These are phyloP conservation scores for Koerneria pararmatus DNA, from an alignment of 2,888 invertebrate species.

Conservation along the genomic window DNA sequence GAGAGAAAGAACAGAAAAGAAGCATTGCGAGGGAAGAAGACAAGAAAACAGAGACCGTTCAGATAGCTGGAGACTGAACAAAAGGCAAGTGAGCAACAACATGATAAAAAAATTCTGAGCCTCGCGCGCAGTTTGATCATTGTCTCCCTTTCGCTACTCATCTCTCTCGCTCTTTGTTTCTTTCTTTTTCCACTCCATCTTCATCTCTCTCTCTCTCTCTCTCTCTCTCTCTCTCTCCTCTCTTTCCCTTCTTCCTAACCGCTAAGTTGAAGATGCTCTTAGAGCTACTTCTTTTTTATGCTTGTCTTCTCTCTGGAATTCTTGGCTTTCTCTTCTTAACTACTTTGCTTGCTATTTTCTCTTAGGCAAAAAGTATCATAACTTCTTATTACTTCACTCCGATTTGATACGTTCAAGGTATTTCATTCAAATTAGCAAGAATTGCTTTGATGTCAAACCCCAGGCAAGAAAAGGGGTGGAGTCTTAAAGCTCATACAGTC, in stretches of 20 bases:
- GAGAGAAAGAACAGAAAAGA: background rate
- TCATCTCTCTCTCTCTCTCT: background rate
- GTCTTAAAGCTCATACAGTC: too few species aligned
- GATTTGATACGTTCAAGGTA: too few species aligned
- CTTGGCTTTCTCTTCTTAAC: background rate
- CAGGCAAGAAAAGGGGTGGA: too few species aligned
- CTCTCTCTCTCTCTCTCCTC: conserved; percentile 1
- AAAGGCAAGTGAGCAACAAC: background rate
- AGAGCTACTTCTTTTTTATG: background rate
- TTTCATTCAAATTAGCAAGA: too few species aligned
- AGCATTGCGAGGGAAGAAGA: background rate
- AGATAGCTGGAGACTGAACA: background rate
- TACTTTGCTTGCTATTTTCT: background rate
- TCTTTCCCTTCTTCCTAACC: background rate
- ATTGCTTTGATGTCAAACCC: too few species aligned
- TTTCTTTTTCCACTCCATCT: background rate
- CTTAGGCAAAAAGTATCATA: too few species aligned
- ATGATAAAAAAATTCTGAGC: background rate
- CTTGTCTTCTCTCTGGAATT: background rate
- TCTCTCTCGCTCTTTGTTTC: background rate
- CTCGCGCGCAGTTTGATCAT: background rate
- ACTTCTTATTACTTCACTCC: too few species aligned
- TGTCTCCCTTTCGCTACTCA: conserved; percentile 6
- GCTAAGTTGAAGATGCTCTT: background rate
- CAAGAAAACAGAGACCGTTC: background rate